Percentiles rank a stretch among this genome's conserved stretches.
Evolutionary conservation across 2,888 invertebrate genomes (phyloP).

Genomic region (Pristionchus exspectatus): DNA sequence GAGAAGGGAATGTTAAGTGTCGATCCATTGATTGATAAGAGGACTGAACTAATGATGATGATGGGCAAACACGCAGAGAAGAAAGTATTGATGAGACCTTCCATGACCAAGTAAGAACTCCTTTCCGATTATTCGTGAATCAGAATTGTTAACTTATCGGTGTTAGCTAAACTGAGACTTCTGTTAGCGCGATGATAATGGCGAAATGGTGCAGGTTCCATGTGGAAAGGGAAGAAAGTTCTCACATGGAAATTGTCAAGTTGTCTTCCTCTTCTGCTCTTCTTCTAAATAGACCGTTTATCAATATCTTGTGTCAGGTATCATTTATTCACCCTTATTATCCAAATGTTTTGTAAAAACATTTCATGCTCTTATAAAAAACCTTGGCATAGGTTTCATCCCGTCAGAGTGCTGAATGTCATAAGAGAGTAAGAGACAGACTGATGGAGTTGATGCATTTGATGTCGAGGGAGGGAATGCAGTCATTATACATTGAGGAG

Average conservation of each 20-base stretch:
- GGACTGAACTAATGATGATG: slow-evolving; percentile 33
- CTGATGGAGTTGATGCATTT: slow-evolving; percentile 73
- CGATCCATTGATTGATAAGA: slow-evolving; percentile 69
- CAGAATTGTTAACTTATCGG: background rate
- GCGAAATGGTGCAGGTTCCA: background rate
- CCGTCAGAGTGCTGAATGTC: slow-evolving; percentile 49
- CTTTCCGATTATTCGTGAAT: background rate
- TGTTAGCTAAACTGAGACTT: background rate
- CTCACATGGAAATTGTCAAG: slow-evolving; percentile 73
- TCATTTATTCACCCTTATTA: background rate
- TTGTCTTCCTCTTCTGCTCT: slow-evolving; percentile 72
- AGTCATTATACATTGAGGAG: background rate
- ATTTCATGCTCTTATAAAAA: background rate
- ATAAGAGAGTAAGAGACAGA: slow-evolving; percentile 68
- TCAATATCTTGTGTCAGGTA: slow-evolving; percentile 78
- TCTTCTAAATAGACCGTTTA: slow-evolving; percentile 79
- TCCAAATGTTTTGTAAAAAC: background rate
- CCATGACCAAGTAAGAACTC: background rate
- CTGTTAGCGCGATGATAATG: background rate
- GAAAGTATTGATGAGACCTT: background rate
- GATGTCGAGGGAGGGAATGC: slow-evolving; percentile 60
- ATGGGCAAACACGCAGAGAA: background rate
- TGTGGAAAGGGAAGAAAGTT: background rate
- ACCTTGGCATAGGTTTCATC: slow-evolving; percentile 13
- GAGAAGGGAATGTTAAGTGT: slow-evolving; percentile 71